Percentiles rank a stretch among this genome's conserved stretches.
Evolutionary conservation across 2,113 vertebrate species (phyloP).

Genomic region (Cebus imitator): DNA sequence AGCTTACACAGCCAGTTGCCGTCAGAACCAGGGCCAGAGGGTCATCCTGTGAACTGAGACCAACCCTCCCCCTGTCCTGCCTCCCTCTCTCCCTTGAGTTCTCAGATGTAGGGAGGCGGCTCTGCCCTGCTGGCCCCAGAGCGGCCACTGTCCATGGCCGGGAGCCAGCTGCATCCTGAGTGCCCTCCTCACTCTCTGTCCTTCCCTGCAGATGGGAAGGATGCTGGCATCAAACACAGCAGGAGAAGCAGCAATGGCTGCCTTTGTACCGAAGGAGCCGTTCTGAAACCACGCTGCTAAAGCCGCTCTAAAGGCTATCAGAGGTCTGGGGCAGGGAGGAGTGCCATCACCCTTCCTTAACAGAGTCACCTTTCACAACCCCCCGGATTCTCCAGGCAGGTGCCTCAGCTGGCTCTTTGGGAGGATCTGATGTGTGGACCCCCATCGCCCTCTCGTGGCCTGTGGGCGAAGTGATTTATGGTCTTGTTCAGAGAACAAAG

Average conservation of each 20-base stretch:
- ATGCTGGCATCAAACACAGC: neutral
- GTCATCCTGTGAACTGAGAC: neutral
- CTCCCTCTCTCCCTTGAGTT: neutral
- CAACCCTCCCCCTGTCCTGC: fast-evolving
- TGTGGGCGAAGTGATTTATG: neutral
- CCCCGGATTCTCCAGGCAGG: neutral
- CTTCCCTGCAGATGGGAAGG: neutral
- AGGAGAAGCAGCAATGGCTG: neutral
- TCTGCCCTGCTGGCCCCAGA: neutral
- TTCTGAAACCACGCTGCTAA: neutral
- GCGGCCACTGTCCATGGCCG: fast-evolving
- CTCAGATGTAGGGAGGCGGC: neutral
- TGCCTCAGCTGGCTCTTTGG: fast-evolving
- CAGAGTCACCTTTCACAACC: neutral
- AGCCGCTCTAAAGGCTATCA: neutral
- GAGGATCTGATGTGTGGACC: neutral
- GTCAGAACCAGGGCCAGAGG: neutral
- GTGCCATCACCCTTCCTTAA: neutral
- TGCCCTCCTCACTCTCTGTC: fast-evolving
- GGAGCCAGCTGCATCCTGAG: neutral
- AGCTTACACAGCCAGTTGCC: fast-evolving
- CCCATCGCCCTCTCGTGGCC: constrained; percentile 60
- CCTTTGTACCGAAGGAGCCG: neutral
- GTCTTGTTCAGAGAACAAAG: neutral
- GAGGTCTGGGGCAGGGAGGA: neutral